Base-by-base conservation (phyloP, 2,888 invertebrate species). In the Trachelus stipa region DNA sequence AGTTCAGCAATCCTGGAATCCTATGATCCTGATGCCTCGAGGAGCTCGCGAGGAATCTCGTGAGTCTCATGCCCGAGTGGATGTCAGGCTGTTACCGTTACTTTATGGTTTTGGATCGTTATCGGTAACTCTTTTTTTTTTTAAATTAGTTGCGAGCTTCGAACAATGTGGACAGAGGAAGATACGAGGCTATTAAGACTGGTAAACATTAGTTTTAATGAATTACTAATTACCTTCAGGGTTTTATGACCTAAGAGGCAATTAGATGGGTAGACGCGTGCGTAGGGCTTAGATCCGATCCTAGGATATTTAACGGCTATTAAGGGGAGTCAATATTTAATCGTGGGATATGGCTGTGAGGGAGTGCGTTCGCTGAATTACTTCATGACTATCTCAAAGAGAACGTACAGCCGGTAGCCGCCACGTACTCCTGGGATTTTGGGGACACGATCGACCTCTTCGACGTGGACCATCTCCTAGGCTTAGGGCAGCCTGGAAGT, bases 281-380 rank as follows among this genome's bases (percentile, higher is more conserved):
- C 74, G 35, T 37, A 12, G 31, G 74, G 74, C 35, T 30, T 34
- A 23, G 35, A 35, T 30, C n/a, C 23, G n/a, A 12, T 34, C 35
- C 31, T 74, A 35, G 74, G 35, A 30, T 34, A 74, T 74, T 37
- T 30, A 74, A 35, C 35, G 74, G n/a, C 35, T 34, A 34, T 37
- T 37, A 37, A 33, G 74, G 15, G 6, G 35, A 74, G 74, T 34
- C 34, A 74, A 37, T 35, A 74, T 71, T 71, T 71, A 71, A 71
- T 71, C 71, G 71, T 31, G 31, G 71, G 71, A 56, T 56, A 56
- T 23, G 56, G 23, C 56, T 56, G 56, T 2, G 9, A 6, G 23
- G 9, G 2, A 56, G 56, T 23, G 9, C 56, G 23, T 56, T 23
- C 23, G 23, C 56, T 56, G 2, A 56, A 56, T 56, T 56, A 56